Evolutionary conservation across 2,797 vertebrate genomes (phyloP).

Genomic region (Linurgus olivaceus): DNA sequence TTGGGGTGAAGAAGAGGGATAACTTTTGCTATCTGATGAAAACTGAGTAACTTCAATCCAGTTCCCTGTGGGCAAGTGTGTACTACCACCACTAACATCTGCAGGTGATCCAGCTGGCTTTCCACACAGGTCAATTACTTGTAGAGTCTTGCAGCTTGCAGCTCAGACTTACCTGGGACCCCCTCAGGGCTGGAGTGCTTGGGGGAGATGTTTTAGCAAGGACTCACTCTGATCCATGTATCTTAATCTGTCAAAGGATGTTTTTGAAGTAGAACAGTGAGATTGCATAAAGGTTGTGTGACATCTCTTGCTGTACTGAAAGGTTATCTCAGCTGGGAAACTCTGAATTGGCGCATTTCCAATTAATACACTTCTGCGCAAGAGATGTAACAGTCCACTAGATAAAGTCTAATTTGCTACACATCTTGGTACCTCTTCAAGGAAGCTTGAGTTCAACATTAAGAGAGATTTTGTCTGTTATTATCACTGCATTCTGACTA

Average conservation of each 20-base stretch:
- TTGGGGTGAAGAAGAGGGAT: not conserved
- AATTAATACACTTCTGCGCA: not conserved
- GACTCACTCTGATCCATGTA: not conserved
- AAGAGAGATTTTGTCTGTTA: not conserved
- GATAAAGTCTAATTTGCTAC: not conserved
- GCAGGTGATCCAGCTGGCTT: not conserved
- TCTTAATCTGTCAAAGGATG: not conserved
- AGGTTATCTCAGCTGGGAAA: not conserved
- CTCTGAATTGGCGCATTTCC: not conserved
- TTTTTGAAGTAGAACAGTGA: not conserved
- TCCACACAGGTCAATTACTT: not conserved
- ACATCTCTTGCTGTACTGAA: not conserved
- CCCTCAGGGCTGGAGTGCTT: not conserved
- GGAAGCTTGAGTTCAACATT: not conserved
- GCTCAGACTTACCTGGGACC: not conserved
- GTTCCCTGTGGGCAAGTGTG: not conserved
- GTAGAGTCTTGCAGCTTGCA: not conserved
- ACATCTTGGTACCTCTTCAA: not conserved
- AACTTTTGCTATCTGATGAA: conserved; percentile 26
- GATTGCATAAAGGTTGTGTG: not conserved
- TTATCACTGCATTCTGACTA: not conserved
- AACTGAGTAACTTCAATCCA: not conserved
- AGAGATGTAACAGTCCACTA: not conserved
- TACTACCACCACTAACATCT: not conserved
- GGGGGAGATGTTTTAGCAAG: not conserved